Percentiles rank a stretch among this genome's conserved stretches.
Evolutionary conservation across 2,888 invertebrate genomes (phyloP).

Genomic region (Craniophora ligustri): DNA sequence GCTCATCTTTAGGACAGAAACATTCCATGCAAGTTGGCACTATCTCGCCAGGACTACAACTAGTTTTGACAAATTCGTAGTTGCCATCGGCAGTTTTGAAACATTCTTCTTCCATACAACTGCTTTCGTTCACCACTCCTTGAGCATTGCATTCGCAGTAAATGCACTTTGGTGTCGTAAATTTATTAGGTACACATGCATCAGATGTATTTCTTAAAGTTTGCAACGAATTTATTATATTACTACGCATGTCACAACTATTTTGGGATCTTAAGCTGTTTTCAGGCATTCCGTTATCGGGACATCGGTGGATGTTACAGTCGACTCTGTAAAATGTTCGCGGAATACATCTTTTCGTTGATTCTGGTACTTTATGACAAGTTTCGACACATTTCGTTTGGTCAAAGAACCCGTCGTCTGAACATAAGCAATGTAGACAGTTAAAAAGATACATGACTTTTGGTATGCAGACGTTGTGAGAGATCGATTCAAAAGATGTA

Average conservation of each 20-base stretch:
- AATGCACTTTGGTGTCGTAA: slow-evolving; percentile 71
- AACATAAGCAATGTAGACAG: slow-evolving; percentile 78
- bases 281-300: slow-evolving; percentile 65
- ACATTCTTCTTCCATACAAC: slow-evolving; percentile 75
- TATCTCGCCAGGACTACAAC: slow-evolving; percentile 74
- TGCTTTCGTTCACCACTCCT: slow-evolving; percentile 67
- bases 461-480: slow-evolving; percentile 72
- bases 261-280: slow-evolving; percentile 65
- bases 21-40: slow-evolving; percentile 77
- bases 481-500: slow-evolving; percentile 50
- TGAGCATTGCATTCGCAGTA: slow-evolving; percentile 75
- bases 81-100: slow-evolving; percentile 58
- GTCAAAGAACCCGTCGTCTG: slow-evolving; percentile 72
- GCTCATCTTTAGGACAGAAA: slow-evolving; percentile 70
- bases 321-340: slow-evolving; percentile 70
- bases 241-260: slow-evolving; percentile 54
- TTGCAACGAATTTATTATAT: slow-evolving; percentile 44
- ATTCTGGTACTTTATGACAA: slow-evolving; percentile 59
- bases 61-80: slow-evolving; percentile 55
- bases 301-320: slow-evolving; percentile 77
- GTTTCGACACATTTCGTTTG: slow-evolving; percentile 73
- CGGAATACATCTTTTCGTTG: slow-evolving; percentile 66
- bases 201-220: slow-evolving; percentile 53
- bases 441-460: slow-evolving; percentile 79
- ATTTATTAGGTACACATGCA: slow-evolving; percentile 68